phyloP scores from a whole-genome alignment of 2,888 invertebrate genomes.

The Orthosia incerta region DNA sequence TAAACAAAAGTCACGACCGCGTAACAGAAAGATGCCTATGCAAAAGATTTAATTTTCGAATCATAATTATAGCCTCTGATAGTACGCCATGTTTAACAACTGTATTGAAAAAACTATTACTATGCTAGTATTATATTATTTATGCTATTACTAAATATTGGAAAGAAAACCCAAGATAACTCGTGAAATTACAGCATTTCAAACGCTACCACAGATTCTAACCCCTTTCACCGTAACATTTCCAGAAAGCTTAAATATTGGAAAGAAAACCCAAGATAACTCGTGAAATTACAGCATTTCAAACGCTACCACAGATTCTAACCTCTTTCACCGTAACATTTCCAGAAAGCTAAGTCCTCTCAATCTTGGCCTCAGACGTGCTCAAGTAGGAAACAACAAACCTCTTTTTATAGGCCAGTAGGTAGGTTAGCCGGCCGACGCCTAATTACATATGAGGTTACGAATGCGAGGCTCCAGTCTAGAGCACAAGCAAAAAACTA shows the following conservation, averaged over 20 bases:
- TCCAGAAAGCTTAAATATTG: constrained; percentile 12
- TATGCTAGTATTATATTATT: not conserved
- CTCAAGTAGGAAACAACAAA: constrained; percentile 55
- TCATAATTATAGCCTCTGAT: too few species aligned
- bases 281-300: not conserved
- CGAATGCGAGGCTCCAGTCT: constrained; percentile 35
- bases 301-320: constrained; percentile 2
- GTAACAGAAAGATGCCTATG: too few species aligned
- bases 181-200: not conserved
- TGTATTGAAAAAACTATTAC: too few species aligned
- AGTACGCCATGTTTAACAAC: too few species aligned
- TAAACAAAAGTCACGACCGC: too few species aligned
- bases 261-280: not conserved
- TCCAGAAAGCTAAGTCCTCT: constrained; percentile 40
- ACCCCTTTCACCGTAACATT: constrained; percentile 20
- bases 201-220: constrained; percentile 2
- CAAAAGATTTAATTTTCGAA: too few species aligned
- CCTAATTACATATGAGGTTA: constrained; percentile 58
- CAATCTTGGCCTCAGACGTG: constrained; percentile 59
- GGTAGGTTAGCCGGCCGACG: constrained; percentile 62
- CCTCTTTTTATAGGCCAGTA: constrained; percentile 61
- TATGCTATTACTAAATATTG: not conserved
- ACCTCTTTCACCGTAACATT: constrained; percentile 20
- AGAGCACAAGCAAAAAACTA: constrained; percentile 46
- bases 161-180: not conserved